phyloP scores from a whole-genome alignment of 2,888 invertebrate species.

The Mesoligia furuncula region DNA sequence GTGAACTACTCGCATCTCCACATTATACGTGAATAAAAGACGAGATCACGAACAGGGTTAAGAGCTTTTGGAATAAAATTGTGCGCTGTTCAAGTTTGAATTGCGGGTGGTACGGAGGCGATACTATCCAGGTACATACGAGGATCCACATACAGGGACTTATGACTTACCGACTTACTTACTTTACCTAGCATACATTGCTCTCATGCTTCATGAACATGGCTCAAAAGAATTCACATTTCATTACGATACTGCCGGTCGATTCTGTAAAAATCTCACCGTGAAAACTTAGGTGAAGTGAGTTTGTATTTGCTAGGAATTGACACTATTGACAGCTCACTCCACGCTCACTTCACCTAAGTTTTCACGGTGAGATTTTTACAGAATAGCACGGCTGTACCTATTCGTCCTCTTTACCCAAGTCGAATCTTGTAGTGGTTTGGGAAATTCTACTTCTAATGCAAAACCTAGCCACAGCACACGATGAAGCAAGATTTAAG shows the following conservation, averaged over 20 bases:
- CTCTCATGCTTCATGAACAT: background rate
- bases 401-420: background rate
- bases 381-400: too few relatives aligned
- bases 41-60: conserved; percentile 52
- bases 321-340: too few relatives aligned
- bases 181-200: background rate
- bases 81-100: conserved; percentile 42
- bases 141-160: background rate
- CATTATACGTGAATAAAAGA: conserved; percentile 53
- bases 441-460: background rate
- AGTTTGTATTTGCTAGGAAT: too few relatives aligned
- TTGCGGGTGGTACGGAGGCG: conserved; percentile 28
- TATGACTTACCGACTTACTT: too few relatives aligned
- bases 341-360: too few relatives aligned
- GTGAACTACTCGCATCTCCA: conserved; percentile 21
- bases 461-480: background rate
- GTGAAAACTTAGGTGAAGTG: too few relatives aligned
- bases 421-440: background rate
- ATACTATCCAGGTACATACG: background rate
- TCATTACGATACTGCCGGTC: background rate
- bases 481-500: conserved; percentile 33
- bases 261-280: too few relatives aligned
- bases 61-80: conserved; percentile 52
- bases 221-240: background rate
- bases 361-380: too few relatives aligned